A percentile compares a stretch with the other conserved stretches of the same genome.
These are phyloP conservation scores for Champsocephalus esox DNA, from an alignment of 2,797 vertebrate genomes.

Conservation along the genomic window DNA sequence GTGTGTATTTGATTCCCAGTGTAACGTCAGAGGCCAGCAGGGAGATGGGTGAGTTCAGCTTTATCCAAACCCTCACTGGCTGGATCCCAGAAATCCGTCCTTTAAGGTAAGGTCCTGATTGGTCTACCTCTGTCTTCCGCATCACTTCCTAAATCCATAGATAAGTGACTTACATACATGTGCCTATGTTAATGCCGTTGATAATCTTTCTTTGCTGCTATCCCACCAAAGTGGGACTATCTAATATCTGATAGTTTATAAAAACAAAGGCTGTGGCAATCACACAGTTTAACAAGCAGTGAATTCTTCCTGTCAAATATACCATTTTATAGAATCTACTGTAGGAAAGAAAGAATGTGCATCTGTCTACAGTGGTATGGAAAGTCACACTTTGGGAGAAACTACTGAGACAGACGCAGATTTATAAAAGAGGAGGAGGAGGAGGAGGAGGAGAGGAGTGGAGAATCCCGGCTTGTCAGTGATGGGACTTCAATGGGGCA, in stretches of 20 bases:
- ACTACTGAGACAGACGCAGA: slow-evolving; percentile 8
- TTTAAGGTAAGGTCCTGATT: slow-evolving; percentile 85
- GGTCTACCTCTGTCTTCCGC: not conserved
- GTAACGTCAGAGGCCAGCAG: slow-evolving; percentile 68
- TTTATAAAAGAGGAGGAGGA: slow-evolving; percentile 1
- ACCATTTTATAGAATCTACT: slow-evolving; percentile 5
- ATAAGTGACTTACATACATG: not conserved
- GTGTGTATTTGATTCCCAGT: slow-evolving; percentile 73
- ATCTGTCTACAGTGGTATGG: not conserved
- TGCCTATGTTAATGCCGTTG: not conserved
- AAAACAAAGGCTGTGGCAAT: not conserved
- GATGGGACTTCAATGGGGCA: slow-evolving; percentile 55
- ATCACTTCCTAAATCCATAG: not conserved
- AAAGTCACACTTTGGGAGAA: slow-evolving; percentile 14
- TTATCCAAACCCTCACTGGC: slow-evolving; percentile 91
- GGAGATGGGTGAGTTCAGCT: slow-evolving; percentile 90
- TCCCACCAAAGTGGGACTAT: not conserved
- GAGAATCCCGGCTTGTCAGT: slow-evolving; percentile 47
- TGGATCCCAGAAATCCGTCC: slow-evolving; percentile 93
- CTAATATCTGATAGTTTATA: not conserved
- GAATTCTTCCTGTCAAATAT: not conserved
- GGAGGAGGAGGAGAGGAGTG: slow-evolving; percentile 4
- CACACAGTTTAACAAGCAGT: slow-evolving; percentile 7
- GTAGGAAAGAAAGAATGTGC: not conserved
- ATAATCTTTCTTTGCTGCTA: not conserved